phyloP scores from a whole-genome alignment of 2,113 vertebrate species.

The Cebidichthys violaceus region DNA sequence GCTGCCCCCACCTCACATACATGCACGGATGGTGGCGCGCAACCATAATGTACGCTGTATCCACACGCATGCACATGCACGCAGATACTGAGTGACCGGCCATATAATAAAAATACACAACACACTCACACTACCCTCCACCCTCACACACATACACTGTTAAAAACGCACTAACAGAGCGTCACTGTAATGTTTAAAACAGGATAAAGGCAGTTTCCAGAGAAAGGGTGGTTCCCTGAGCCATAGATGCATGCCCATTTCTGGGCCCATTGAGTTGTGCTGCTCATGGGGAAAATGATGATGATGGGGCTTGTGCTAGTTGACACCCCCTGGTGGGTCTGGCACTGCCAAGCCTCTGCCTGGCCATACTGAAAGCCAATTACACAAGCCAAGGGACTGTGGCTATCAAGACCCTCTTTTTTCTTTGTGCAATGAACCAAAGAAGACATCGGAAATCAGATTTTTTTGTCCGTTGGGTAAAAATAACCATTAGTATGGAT shows the following conservation, averaged over 20 bases:
- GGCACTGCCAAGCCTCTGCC: slow-evolving; percentile 53
- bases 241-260: slow-evolving; percentile 62
- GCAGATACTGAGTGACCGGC: slow-evolving; percentile 38
- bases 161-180: slow-evolving; percentile 68
- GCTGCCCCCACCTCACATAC: slow-evolving; percentile 72
- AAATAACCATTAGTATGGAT: not conserved
- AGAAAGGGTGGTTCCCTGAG: slow-evolving; percentile 77
- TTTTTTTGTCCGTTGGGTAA: slow-evolving; percentile 9
- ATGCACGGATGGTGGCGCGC: slow-evolving; percentile 35
- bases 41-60: slow-evolving; percentile 24
- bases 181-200: slow-evolving; percentile 79
- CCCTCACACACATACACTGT: slow-evolving; percentile 47
- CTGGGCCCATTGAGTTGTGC: slow-evolving; percentile 59
- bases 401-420: slow-evolving; percentile 52
- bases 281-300: slow-evolving; percentile 71
- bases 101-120: slow-evolving; percentile 72
- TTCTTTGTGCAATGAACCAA: slow-evolving; percentile 52
- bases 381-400: slow-evolving; percentile 56
- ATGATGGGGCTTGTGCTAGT: slow-evolving; percentile 70
- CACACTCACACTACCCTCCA: slow-evolving; percentile 40
- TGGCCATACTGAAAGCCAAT: slow-evolving; percentile 67
- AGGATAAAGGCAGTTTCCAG: slow-evolving; percentile 75
- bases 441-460: slow-evolving; percentile 41
- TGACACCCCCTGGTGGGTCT: slow-evolving; percentile 73
- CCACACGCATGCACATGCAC: slow-evolving; percentile 48